A percentile compares a stretch with the other conserved stretches of the same genome.
Conservation (phyloP, 2,113 vertebrate species). For the Pandion haliaetus region DNA sequence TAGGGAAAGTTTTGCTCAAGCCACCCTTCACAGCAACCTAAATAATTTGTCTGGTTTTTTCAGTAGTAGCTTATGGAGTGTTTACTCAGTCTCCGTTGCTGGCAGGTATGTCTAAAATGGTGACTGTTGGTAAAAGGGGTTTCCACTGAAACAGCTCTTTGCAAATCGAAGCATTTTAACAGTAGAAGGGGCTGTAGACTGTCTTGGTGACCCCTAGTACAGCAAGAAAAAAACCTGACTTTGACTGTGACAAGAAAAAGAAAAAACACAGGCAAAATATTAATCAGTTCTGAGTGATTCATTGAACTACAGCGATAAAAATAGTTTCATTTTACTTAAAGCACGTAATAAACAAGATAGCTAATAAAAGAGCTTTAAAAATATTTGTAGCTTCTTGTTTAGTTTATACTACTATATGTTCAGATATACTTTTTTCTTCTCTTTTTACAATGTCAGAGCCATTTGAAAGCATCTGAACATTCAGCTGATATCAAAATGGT, state of each 20-base stretch:
- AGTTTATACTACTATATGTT: not conserved
- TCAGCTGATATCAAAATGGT: conserved; percentile 87
- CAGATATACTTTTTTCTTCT: not conserved
- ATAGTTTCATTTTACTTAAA: not conserved
- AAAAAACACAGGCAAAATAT: not conserved
- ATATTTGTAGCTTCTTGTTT: not conserved
- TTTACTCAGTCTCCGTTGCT: not conserved
- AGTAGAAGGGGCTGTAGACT: not conserved
- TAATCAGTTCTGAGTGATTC: not conserved
- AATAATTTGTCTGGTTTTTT: not conserved
- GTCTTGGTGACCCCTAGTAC: not conserved
- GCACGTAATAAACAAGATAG: not conserved
- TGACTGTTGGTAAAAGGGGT: not conserved
- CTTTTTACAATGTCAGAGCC: conserved; percentile 79
- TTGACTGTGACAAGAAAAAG: not conserved
- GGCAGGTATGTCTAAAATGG: not conserved
- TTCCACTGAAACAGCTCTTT: not conserved
- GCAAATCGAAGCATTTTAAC: not conserved
- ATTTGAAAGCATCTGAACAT: conserved; percentile 96
- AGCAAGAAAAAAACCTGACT: not conserved
- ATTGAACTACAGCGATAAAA: not conserved
- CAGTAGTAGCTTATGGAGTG: not conserved
- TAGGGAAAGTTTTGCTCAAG: not conserved
- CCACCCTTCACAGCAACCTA: not conserved
- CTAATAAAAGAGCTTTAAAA: not conserved